Evolutionary conservation across 2,888 invertebrate genomes (phyloP), one percentile per base, ranked within the genome.

Genomic region (Strigamia maritima): DNA sequence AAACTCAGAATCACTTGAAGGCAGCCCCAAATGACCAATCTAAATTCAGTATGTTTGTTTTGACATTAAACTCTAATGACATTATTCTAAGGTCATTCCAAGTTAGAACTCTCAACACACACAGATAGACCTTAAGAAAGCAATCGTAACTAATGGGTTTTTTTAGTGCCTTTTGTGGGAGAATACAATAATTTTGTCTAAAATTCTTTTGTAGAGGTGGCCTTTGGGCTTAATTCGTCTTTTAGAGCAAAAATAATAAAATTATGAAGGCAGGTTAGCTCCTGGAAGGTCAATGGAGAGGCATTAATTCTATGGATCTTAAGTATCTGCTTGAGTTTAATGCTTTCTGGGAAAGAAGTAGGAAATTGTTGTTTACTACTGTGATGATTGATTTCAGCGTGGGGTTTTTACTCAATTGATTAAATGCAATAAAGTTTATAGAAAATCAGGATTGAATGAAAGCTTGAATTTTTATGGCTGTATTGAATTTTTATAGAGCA

Each of bases 331-430:
- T 49, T 49, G 2, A 49, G 14, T 14, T 49, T 49, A 49, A 49
- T 49, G 49, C 49, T 49, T 49, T 49, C 49, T 49, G 49, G 49
- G n/a, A 49, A 49, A 49, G 49, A 49, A 49, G n/a, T 49, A 49
- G 49, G 49, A 49, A 49, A 49, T 49, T 49, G 19, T n/a, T 16
- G 49, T 49, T 49, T 49, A 49, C 49, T 49, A 19, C 49, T 19
- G 49, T n/a, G 49, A 49, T 49, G 49, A 49, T 49, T 49, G 49
- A 49, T 49, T 49, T 49, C 19, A 49, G 16, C 49, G n/a, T 49
- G 19, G 49, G 31, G n/a, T 49, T 49, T 49, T 49, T 49, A 6
- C 19, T 49, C 49, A 49, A 49, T 49, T 49, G 49, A 49, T 49
- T 49, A 49, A 49, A 49, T 49, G 49, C 49, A 49, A n/a, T 16